Base-by-base conservation (phyloP, 1,140 invertebrate species). In the Sitophilus oryzae region DNA sequence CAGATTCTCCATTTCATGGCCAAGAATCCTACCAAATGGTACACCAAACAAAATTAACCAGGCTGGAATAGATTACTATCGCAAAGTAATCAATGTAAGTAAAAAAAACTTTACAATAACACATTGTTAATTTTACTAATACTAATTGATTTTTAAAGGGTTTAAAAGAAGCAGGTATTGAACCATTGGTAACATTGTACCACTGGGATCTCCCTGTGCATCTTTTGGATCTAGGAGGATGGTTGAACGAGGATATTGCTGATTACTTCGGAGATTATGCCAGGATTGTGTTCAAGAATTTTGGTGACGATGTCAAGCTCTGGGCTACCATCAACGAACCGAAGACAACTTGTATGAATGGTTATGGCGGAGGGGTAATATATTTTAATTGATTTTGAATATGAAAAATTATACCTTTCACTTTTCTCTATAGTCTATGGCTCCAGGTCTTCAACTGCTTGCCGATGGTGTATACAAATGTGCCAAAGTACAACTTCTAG, bases 41-140 rank as follows among this genome's bases (percentile, higher is more conserved):
- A 56, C 34, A 10, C 62, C 69, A 2, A 72, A 77, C 56, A 56
- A 72, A 11, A 60, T 83, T 0, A 84, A 83, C 60, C 70, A 75
- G 23, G 76, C 77, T 47, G 83, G 82, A 14, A 62, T 82, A 1
- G 66, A 75, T 3, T 85, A 84, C 62, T 86, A 86, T 65, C 78
- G 82, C 47, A 75, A 77, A 18, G 64, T 86, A 1, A 77, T 85
- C 9, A 36, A 53, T 19, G 52, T 40, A 35, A n/a, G 34, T 35
- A 35, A n/a, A 9, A 35, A 35, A 35, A n/a, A 9, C 34, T 35
- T 9, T 35, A 30, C 25, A 30, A 5, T 11, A 30, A 30, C 11
- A 5, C 25, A 30, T 30, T n/a, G 14, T 14, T 40, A 40, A 40
- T 40, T 20, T 20, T 30, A 30, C 25, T 6, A 30, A 30, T 30